Percentiles rank a stretch among this genome's conserved stretches.
Conservation (phyloP, 2,113 vertebrate species). For the Neotoma lepida region DNA sequence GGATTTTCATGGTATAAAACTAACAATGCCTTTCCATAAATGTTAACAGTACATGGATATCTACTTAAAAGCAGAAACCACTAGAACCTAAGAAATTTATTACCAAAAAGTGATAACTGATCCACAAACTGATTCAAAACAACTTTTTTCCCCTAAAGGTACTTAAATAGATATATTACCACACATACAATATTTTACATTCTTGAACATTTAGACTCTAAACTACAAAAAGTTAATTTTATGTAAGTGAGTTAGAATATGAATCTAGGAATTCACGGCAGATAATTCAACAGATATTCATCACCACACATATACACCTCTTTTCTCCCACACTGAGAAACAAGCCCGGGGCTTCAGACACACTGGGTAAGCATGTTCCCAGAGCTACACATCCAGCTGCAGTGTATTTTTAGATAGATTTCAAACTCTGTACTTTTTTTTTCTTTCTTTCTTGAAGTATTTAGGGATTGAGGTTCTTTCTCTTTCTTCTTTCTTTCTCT, state of each 20-base stretch:
- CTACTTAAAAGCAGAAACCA: slow-evolving; percentile 33
- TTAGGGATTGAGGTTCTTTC: not conserved
- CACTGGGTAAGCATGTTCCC: not conserved
- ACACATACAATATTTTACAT: slow-evolving; percentile 31
- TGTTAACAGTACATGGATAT: slow-evolving; percentile 31
- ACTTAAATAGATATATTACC: not conserved
- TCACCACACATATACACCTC: not conserved
- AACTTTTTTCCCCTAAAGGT: slow-evolving; percentile 3
- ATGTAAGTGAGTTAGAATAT: slow-evolving; percentile 10
- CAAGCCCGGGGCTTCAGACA: not conserved
- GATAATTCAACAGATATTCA: not conserved
- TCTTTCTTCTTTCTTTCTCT: no score
- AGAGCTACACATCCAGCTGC: not conserved
- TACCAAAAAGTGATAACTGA: slow-evolving; percentile 35
- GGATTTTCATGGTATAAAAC: slow-evolving; percentile 10
- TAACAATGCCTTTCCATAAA: slow-evolving; percentile 55
- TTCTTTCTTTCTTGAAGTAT: slow-evolving; percentile 1
- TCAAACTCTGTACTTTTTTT: slow-evolving; percentile 13
- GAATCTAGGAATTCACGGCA: not conserved
- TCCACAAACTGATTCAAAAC: slow-evolving; percentile 15
- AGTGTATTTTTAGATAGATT: not conserved
- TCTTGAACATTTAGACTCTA: slow-evolving; percentile 42
- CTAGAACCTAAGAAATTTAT: slow-evolving; percentile 22
- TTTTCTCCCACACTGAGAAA: not conserved
- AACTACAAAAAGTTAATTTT: slow-evolving; percentile 45